phyloP scores from a whole-genome alignment of 2,888 invertebrate genomes.

The Candidula unifasciata region DNA sequence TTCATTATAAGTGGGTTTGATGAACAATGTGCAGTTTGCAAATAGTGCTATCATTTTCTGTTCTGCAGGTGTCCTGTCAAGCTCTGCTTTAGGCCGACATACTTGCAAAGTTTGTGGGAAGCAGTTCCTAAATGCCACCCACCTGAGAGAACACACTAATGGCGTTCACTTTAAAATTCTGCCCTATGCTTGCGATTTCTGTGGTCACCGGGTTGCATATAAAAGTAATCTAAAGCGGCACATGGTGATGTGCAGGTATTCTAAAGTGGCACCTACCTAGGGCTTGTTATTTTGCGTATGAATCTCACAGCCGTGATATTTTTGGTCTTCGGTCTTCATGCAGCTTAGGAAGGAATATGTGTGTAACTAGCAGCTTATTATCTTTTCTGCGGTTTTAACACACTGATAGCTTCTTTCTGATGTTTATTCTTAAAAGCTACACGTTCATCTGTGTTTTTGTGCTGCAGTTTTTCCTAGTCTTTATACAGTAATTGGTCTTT shows the following conservation, averaged over 20 bases:
- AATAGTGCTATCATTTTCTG: constrained; percentile 44
- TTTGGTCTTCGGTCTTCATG: no score
- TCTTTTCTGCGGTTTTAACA: no score
- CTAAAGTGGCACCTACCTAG: constrained; percentile 15
- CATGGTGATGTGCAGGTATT: constrained; percentile 37
- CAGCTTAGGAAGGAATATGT: no score
- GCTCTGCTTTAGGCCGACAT: constrained; percentile 39
- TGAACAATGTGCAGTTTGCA: constrained; percentile 27
- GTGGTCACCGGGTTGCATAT: constrained; percentile 44
- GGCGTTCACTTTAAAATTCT: constrained; percentile 45
- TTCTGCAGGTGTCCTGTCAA: constrained; percentile 41
- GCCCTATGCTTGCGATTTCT: constrained; percentile 38
- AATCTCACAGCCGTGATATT: no score
- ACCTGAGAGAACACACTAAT: constrained; percentile 46
- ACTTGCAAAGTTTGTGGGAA: constrained; percentile 45
- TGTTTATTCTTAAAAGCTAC: no score
- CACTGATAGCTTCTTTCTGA: no score
- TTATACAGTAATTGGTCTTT: no score
- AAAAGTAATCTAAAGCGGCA: constrained; percentile 42
- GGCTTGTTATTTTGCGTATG: not conserved
- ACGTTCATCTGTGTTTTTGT: no score
- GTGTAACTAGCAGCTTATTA: no score
- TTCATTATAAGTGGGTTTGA: not conserved
- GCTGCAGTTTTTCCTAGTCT: no score
- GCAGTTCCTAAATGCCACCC: constrained; percentile 39